phyloP scores from a whole-genome alignment of 2,113 vertebrate species.

The Toxotes chatareus region DNA sequence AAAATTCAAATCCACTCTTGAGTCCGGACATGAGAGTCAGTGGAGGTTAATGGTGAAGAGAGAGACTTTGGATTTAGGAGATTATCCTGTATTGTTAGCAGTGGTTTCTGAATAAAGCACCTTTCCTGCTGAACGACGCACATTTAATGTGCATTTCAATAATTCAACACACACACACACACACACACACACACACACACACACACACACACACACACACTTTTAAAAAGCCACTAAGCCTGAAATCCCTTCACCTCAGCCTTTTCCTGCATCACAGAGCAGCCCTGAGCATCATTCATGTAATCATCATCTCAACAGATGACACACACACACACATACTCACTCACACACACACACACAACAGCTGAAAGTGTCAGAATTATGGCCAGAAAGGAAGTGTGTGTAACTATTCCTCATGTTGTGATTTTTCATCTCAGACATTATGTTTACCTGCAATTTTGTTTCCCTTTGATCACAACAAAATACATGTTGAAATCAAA shows the following conservation, averaged over 20 bases:
- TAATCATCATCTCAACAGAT: constrained; percentile 27
- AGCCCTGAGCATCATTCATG: constrained; percentile 22
- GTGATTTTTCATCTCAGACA: no score
- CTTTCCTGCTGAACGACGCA: background rate
- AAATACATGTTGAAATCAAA: no score
- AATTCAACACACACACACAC: constrained; percentile 7
- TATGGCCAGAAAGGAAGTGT: background rate
- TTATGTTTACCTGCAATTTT: no score
- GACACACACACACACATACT: constrained; percentile 7
- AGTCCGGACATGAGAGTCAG: constrained; percentile 39
- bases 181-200: constrained; percentile 12
- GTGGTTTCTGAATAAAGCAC: background rate
- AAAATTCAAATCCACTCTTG: constrained; percentile 38
- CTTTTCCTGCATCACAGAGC: constrained; percentile 23
- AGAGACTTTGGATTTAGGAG: background rate
- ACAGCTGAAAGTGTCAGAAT: background rate
- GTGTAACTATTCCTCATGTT: no score
- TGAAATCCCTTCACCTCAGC: constrained; percentile 11
- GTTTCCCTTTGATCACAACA: no score
- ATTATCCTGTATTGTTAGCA: background rate
- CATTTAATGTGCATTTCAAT: constrained; percentile 23
- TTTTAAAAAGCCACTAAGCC: background rate
- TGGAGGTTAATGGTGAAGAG: background rate
- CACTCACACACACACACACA: constrained; percentile 4
- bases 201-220: constrained; percentile 1